Evolutionary conservation across 1,140 invertebrate species (phyloP), one percentile per base, ranked within the genome.

Genomic region (Aplysia californica): DNA sequence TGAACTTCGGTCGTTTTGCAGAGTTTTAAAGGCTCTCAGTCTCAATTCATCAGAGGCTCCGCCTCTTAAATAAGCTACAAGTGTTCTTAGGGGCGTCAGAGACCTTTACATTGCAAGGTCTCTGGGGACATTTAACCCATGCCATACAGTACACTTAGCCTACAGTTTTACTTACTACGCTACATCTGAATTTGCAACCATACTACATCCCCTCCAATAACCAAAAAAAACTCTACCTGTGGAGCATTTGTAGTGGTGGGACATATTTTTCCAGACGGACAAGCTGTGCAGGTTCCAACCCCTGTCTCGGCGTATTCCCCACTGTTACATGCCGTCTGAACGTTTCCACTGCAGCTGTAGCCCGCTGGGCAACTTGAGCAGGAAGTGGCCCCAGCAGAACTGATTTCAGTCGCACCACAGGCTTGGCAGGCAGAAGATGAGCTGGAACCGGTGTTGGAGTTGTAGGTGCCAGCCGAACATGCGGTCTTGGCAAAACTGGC

Each of bases 321-420:
- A 15, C 67, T 26, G 29, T 6, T 31, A 70, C 84, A 85, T 26
- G 70, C 75, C n/a, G 77, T 77, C 26, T 38, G 35, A 18, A 64
- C 73, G 50, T 64, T 79, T 39, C 64, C 74, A 35, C 75, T 71
- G 75, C 83, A 84, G 61, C 75, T 79, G 70, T 64, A 80, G 1
- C 83, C 82, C 15, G 83, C 82, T 20, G 83, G 80, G 77, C 85
- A 85, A 55, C 41, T 26, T 21, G 70, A 39, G 76, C 84, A 86
- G 2, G 77, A 38, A 18, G 79, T 39, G 31, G 83, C 67, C 10
- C 77, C 84, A 50, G 61, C 69, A n/a, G 31, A 59, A 59, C 80
- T 82, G 50, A 80, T 76, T 36, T 81, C 66, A 68, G 64, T 76
- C 23, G 80, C 33, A 55, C 68, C 58, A 78, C 84, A 85, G 5